A percentile compares a stretch with the other conserved stretches of the same genome.
Conservation (phyloP, 2,797 vertebrate species). For the Silurus aristotelis region DNA sequence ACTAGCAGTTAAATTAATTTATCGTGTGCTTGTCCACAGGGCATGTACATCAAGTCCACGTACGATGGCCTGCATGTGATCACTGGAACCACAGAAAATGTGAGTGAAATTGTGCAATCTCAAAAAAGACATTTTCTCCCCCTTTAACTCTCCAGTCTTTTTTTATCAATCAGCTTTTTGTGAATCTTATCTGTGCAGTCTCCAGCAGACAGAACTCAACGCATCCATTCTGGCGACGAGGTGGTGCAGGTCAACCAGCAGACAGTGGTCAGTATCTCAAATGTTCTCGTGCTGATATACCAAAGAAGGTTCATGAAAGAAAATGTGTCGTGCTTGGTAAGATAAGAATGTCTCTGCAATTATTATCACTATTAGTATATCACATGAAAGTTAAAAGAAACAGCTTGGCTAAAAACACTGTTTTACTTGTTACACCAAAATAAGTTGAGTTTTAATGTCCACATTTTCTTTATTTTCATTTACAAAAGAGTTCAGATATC, state of each 20-base stretch:
- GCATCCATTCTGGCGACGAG: slow-evolving; percentile 95
- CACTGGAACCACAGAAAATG: slow-evolving; percentile 94
- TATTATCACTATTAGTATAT: slow-evolving; percentile 19
- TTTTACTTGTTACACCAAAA: neutral
- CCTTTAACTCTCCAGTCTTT: neutral
- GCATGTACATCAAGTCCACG: slow-evolving; percentile 97
- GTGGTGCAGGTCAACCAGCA: slow-evolving; percentile 93
- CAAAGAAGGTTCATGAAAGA: neutral
- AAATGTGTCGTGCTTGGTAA: neutral
- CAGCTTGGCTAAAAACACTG: neutral
- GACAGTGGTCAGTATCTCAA: slow-evolving; percentile 86
- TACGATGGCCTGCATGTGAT: slow-evolving; percentile 95
- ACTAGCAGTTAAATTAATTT: neutral
- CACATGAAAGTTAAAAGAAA: neutral
- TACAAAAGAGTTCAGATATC: too few relatives aligned
- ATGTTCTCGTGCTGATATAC: neutral
- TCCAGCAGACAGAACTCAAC: slow-evolving; percentile 87
- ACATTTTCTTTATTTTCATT: neutral
- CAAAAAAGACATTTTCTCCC: neutral
- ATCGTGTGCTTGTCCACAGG: slow-evolving; percentile 69
- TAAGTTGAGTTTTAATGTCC: neutral
- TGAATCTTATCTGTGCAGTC: slow-evolving; percentile 73
- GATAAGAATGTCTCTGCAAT: neutral
- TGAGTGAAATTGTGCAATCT: slow-evolving; percentile 70
- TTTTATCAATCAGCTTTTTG: neutral